Conservation (phyloP, 2,797 vertebrate species). For the Uromys caudimaculatus region DNA sequence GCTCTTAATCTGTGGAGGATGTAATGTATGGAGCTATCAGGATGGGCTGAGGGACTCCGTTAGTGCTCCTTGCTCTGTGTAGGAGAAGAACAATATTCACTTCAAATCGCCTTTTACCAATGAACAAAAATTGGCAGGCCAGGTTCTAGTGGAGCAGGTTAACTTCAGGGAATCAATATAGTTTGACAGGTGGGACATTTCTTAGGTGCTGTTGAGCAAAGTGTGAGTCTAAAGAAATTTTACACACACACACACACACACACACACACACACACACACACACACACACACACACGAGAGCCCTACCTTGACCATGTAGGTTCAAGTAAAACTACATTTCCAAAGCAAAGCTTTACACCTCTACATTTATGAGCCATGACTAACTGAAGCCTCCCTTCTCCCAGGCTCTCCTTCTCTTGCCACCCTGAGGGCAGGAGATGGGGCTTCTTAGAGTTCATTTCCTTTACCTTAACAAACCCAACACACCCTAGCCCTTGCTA, state of each 20-base stretch:
- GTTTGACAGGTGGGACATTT: slow-evolving; percentile 32
- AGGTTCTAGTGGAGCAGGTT: background rate
- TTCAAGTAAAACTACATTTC: slow-evolving; percentile 70
- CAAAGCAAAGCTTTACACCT: slow-evolving; percentile 28
- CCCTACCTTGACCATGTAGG: slow-evolving; percentile 20
- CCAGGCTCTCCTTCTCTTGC: too few relatives aligned
- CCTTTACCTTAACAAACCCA: background rate
- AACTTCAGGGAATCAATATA: background rate
- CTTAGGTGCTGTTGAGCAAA: slow-evolving; percentile 47
- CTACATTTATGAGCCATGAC: slow-evolving; percentile 22
- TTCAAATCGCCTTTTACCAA: background rate
- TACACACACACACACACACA: background rate
- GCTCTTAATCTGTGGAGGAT: slow-evolving; percentile 6
- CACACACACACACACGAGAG: background rate
- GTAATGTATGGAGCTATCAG: background rate
- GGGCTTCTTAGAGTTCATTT: background rate
- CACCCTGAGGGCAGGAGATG: background rate
- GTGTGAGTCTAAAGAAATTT: background rate
- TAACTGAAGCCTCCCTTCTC: background rate
- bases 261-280: background rate
- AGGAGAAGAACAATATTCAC: background rate
- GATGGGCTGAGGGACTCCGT: background rate
- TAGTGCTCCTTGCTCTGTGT: background rate
- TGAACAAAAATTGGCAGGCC: background rate
- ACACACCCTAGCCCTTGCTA: fast-evolving